Evolutionary conservation across 2,797 vertebrate species (phyloP).

Genomic region (Hoplostethus mediterraneus): DNA sequence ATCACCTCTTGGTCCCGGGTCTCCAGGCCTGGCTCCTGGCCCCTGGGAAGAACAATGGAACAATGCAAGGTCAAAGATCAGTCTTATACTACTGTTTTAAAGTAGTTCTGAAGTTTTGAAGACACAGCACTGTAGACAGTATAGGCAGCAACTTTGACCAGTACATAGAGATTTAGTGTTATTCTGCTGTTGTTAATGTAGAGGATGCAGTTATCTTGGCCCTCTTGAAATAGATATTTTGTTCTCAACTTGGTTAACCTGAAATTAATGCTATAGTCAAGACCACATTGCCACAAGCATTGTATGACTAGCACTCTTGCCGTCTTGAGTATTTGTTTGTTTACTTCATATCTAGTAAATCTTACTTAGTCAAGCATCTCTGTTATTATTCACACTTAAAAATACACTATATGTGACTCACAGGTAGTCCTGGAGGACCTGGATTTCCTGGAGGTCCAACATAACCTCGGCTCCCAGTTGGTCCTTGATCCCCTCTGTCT

Average conservation of each 20-base stretch:
- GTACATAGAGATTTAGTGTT: not conserved
- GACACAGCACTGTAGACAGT: not conserved
- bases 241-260: not conserved
- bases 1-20: conserved; percentile 66
- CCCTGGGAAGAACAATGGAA: conserved; percentile 52
- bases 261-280: too few relatives aligned
- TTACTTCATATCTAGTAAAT: not conserved
- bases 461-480: conserved; percentile 51
- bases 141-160: not conserved
- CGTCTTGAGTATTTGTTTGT: not conserved
- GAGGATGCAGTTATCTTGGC: not conserved
- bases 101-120: conserved; percentile 1
- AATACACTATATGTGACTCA: conserved; percentile 38
- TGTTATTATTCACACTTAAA: not conserved
- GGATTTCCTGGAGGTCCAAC: conserved; percentile 75
- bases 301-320: too few relatives aligned
- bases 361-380: not conserved
- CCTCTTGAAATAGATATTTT: not conserved
- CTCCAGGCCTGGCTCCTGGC: conserved; percentile 48
- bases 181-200: conserved; percentile 3
- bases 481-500: conserved; percentile 86
- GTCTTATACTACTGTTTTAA: not conserved
- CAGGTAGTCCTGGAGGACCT: conserved; percentile 86
- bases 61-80: conserved; percentile 34
- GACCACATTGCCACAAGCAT: too few relatives aligned